Conservation (phyloP, 2,113 vertebrate species). For the Steatornis caripensis region DNA sequence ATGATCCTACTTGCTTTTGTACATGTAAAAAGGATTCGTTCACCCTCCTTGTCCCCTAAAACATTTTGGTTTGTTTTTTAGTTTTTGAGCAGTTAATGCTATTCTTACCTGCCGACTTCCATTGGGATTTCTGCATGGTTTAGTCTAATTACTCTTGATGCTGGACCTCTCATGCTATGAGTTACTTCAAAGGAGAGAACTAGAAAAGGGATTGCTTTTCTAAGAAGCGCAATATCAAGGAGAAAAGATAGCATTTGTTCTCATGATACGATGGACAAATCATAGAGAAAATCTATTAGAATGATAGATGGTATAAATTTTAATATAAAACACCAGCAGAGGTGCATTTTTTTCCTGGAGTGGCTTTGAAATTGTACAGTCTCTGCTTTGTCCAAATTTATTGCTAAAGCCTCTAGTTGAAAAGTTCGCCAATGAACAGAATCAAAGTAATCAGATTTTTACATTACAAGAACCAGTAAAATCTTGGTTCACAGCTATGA, state of each 20-base stretch:
- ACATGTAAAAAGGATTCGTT: conserved; percentile 8
- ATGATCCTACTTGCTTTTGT: conserved; percentile 18
- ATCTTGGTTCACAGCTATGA: conserved; percentile 47
- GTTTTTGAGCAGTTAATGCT: conserved; percentile 63
- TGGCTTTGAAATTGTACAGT: conserved; percentile 59
- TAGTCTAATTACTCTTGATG: conserved; percentile 65
- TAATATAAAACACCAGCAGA: conserved; percentile 55
- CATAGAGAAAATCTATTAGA: conserved; percentile 65
- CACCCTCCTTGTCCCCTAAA: conserved; percentile 45
- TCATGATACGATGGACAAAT: conserved; percentile 63
- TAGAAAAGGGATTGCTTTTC: conserved; percentile 36
- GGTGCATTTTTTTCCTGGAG: conserved; percentile 41
- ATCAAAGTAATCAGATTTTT: conserved; percentile 64
- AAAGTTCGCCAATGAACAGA: conserved; percentile 51
- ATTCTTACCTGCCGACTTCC: conserved; percentile 53
- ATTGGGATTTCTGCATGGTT: conserved; percentile 70
- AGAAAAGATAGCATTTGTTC: conserved; percentile 67
- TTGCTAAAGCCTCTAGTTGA: conserved; percentile 44
- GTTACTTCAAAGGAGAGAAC: conserved; percentile 63
- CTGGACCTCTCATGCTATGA: conserved; percentile 61
- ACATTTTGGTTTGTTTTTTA: conserved; percentile 44
- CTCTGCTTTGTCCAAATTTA: conserved; percentile 58
- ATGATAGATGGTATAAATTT: conserved; percentile 68
- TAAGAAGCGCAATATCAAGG: conserved; percentile 57
- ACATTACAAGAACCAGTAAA: conserved; percentile 52